These are phyloP conservation scores for Paralichthys olivaceus DNA, from an alignment of 2,113 vertebrate species.

Conservation along the genomic window DNA sequence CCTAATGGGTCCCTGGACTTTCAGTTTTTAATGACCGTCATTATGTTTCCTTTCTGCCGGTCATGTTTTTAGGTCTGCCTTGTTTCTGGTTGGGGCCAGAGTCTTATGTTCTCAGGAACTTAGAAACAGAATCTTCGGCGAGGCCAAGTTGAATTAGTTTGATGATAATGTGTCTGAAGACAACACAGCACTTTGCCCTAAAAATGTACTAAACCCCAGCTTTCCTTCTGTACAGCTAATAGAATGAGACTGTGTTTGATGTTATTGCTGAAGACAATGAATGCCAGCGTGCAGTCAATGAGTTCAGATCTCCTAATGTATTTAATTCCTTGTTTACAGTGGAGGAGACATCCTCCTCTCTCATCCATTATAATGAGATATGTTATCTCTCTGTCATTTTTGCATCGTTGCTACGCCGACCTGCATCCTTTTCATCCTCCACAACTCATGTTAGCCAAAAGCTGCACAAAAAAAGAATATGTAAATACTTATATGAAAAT, in stretches of 20 bases:
- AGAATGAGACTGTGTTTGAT: slow-evolving; percentile 53
- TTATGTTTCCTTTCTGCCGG: not conserved
- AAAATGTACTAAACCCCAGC: slow-evolving; percentile 42
- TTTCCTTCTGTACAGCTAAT: slow-evolving; percentile 35
- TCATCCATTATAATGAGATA: slow-evolving; percentile 39
- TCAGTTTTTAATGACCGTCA: not conserved
- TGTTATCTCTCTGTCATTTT: slow-evolving; percentile 45
- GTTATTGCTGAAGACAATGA: slow-evolving; percentile 78
- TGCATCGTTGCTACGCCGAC: slow-evolving; percentile 5
- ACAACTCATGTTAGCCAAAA: slow-evolving; percentile 31
- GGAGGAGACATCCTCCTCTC: slow-evolving; percentile 23
- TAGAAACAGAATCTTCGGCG: not conserved
- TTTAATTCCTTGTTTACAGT: slow-evolving; percentile 71
- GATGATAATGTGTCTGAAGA: slow-evolving; percentile 38
- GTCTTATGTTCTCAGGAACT: not conserved
- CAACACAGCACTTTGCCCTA: slow-evolving; percentile 73
- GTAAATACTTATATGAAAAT: slow-evolving; percentile 64
- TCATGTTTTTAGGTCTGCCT: slow-evolving; percentile 1
- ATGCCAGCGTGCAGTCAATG: slow-evolving; percentile 50
- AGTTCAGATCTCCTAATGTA: slow-evolving; percentile 36
- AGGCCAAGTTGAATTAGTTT: slow-evolving; percentile 24
- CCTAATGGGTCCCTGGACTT: slow-evolving; percentile 20
- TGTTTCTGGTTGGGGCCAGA: not conserved
- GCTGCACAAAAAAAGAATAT: slow-evolving; percentile 64
- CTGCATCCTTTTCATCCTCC: slow-evolving; percentile 23